These are phyloP conservation scores for Machaerirhynchus nigripectus DNA, from an alignment of 2,113 vertebrate species.

Conservation along the genomic window DNA sequence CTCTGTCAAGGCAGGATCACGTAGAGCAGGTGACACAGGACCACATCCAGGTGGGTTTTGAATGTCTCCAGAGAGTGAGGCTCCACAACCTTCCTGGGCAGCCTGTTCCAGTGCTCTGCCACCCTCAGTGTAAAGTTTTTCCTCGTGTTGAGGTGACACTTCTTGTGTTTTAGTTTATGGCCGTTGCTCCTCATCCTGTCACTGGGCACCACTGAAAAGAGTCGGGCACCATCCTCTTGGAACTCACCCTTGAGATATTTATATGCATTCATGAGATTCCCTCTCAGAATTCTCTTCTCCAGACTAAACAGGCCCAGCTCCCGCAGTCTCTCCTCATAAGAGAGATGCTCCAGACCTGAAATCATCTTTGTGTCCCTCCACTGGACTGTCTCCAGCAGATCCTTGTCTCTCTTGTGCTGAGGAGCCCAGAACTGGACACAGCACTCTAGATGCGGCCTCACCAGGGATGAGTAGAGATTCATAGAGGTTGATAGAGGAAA, in stretches of 20 bases:
- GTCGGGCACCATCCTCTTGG: neutral
- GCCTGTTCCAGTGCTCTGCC: neutral
- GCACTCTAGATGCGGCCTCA: neutral
- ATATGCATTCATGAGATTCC: neutral
- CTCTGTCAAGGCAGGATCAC: neutral
- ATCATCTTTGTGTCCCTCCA: neutral
- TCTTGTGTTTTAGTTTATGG: neutral
- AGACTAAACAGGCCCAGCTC: neutral
- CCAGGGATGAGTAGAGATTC: neutral
- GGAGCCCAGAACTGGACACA: neutral
- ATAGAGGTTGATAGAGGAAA: neutral
- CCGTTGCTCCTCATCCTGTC: neutral
- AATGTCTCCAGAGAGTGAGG: neutral
- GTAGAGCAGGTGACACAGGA: neutral
- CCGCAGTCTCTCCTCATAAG: neutral
- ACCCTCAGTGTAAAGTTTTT: neutral
- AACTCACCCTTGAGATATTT: neutral
- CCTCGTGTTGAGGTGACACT: neutral
- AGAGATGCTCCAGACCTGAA: neutral
- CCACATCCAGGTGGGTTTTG: fast-evolving
- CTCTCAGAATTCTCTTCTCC: neutral
- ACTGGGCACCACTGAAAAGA: too few relatives aligned
- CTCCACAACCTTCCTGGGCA: neutral
- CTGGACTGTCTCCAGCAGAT: neutral
- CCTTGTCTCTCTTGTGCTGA: neutral